Evolutionary conservation across 2,888 invertebrate genomes (phyloP).

Genomic region (Autographa gamma): DNA sequence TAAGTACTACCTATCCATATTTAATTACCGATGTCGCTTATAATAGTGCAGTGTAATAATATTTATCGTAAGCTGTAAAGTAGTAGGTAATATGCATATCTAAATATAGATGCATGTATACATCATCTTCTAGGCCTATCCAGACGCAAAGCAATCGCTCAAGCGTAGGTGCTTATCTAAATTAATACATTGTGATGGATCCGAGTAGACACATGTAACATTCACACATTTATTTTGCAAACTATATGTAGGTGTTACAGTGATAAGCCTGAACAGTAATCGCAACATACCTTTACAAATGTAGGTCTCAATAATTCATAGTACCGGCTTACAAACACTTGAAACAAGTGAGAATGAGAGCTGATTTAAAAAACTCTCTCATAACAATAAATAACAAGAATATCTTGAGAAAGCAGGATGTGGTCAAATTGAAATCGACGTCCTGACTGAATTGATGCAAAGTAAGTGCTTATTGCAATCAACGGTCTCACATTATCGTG

Average conservation of each 20-base stretch:
- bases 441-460: constrained; percentile 82
- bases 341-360: constrained; percentile 43
- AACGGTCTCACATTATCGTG: constrained; percentile 79
- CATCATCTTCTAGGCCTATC: not conserved
- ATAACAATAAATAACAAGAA: constrained; percentile 72
- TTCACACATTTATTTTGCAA: not conserved
- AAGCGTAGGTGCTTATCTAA: not conserved
- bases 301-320: constrained; percentile 5
- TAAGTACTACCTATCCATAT: too few species aligned
- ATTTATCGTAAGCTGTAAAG: not conserved
- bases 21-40: too few species aligned
- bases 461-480: constrained; percentile 86
- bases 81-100: not conserved
- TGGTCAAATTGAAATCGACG: constrained; percentile 86
- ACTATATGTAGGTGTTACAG: not conserved
- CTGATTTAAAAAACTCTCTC: constrained; percentile 60
- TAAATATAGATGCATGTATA: too few species aligned
- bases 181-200: not conserved
- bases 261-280: constrained; percentile 6
- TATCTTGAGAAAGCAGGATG: constrained; percentile 86
- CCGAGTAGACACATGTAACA: not conserved
- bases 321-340: constrained; percentile 17
- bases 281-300: constrained; percentile 8
- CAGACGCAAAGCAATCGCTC: not conserved
- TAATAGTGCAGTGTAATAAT: too few species aligned